These are phyloP conservation scores for Metopia argyrocephala DNA, from an alignment of 2,888 invertebrate genomes.

Conservation along the genomic window DNA sequence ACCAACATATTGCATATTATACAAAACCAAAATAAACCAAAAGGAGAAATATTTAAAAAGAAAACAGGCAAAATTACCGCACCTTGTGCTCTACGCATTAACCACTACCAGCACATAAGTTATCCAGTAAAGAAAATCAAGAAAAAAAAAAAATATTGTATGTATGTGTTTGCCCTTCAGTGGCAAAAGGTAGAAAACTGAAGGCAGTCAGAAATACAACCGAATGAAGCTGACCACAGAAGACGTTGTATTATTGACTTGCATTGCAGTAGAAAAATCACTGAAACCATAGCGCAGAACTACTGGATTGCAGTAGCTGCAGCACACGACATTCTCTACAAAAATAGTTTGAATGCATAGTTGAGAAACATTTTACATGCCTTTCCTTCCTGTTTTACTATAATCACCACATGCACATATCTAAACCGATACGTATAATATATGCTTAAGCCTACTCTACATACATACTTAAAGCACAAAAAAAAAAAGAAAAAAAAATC, in stretches of 20 bases:
- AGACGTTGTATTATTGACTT: slow-evolving; percentile 14
- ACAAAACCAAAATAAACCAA: slow-evolving; percentile 46
- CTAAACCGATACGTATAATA: neutral
- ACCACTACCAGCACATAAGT: neutral
- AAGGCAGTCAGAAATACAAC: slow-evolving; percentile 23
- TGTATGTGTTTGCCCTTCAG: slow-evolving; percentile 24
- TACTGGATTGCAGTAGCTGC: neutral
- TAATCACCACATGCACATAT: neutral
- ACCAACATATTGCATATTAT: slow-evolving; percentile 57
- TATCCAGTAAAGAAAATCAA: slow-evolving; percentile 13
- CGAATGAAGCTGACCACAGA: slow-evolving; percentile 30
- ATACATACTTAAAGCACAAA: slow-evolving; percentile 44
- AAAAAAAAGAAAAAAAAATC: too few species aligned
- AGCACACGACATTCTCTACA: slow-evolving; percentile 62
- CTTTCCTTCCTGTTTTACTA: slow-evolving; percentile 56
- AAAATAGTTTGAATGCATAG: slow-evolving; percentile 64
- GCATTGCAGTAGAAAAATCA: slow-evolving; percentile 26
- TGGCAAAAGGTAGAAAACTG: neutral
- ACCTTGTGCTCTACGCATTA: slow-evolving; percentile 50
- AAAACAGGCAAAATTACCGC: slow-evolving; percentile 25
- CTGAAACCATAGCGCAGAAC: slow-evolving; percentile 6
- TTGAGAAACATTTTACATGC: slow-evolving; percentile 60
- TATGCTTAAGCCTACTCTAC: slow-evolving; percentile 33
- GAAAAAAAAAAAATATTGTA: slow-evolving; percentile 31
- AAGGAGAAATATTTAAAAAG: slow-evolving; percentile 17